Conservation (phyloP, 2,797 vertebrate species). For the Notolabrus celidotus region DNA sequence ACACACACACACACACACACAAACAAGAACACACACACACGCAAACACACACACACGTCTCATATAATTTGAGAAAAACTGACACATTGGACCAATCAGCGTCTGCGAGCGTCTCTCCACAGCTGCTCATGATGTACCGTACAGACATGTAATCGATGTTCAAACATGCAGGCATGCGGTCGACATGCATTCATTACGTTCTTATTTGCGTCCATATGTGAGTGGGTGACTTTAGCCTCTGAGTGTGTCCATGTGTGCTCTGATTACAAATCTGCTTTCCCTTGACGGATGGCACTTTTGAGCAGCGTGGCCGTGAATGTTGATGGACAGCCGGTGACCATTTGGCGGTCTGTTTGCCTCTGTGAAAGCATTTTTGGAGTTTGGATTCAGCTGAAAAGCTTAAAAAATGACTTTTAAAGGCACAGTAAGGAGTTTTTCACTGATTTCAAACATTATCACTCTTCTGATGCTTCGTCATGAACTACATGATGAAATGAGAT, state of each 20-base stretch:
- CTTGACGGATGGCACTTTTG: slow-evolving; percentile 42
- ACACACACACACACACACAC: too few relatives aligned
- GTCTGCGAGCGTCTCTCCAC: not conserved
- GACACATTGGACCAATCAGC: slow-evolving; percentile 20
- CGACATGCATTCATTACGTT: slow-evolving; percentile 2
- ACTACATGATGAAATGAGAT: too few relatives aligned
- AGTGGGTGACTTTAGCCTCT: slow-evolving; percentile 54
- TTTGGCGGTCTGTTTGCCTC: slow-evolving; percentile 45
- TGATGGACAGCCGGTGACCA: slow-evolving; percentile 69
- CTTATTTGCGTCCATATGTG: slow-evolving; percentile 27
- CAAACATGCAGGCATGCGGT: slow-evolving; percentile 17
- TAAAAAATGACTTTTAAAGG: not conserved
- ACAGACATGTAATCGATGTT: slow-evolving; percentile 10
- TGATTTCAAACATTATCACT: too few relatives aligned
- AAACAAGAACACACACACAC: too few relatives aligned
- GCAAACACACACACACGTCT: slow-evolving; percentile 14
- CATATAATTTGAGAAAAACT: slow-evolving; percentile 6
- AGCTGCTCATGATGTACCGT: slow-evolving; percentile 33
- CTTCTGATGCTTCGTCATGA: too few relatives aligned
- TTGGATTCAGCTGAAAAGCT: slow-evolving; percentile 34
- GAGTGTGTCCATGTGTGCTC: slow-evolving; percentile 51
- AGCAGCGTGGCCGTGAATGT: slow-evolving; percentile 45
- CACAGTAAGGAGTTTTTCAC: not conserved
- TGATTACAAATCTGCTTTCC: slow-evolving; percentile 72
- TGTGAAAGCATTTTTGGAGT: slow-evolving; percentile 30